Conservation (phyloP, 2,113 vertebrate genomes). For the Chrysemys picta region DNA sequence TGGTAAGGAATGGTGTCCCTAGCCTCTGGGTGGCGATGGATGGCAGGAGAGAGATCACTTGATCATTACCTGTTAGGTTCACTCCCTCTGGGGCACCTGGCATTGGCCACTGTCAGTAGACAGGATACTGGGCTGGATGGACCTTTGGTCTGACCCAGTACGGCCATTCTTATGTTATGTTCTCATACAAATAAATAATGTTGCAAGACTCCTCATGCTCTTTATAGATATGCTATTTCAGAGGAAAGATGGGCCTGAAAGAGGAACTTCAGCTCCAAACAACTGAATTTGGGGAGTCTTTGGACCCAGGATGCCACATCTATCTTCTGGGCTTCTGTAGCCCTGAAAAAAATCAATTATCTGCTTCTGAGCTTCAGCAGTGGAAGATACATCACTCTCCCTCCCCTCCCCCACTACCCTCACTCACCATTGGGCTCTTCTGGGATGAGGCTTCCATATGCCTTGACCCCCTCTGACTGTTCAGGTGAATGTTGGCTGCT, state of each 20-base stretch:
- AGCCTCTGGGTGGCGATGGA: too few relatives aligned
- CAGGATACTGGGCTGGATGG: too few relatives aligned
- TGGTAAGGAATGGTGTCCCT: too few relatives aligned
- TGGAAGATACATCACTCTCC: neutral
- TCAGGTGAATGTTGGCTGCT: neutral
- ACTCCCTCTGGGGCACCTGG: too few relatives aligned
- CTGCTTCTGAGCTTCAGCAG: neutral
- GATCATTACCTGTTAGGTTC: too few relatives aligned
- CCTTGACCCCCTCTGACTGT: neutral
- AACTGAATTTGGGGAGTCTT: neutral
- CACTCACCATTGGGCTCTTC: neutral
- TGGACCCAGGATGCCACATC: neutral
- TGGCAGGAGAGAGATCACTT: too few relatives aligned
- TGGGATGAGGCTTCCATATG: neutral
- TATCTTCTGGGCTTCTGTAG: too few relatives aligned
- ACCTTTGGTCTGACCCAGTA: too few relatives aligned
- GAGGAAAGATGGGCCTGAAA: neutral
- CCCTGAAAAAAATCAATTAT: neutral
- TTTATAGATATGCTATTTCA: neutral
- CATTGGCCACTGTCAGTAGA: too few relatives aligned
- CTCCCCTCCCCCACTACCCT: neutral
- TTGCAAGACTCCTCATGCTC: neutral
- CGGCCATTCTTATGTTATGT: too few relatives aligned
- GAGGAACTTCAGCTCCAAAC: neutral
- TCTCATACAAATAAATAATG: neutral